phyloP scores from a whole-genome alignment of 2,888 invertebrate genomes.

The Seladonia tumulorum region DNA sequence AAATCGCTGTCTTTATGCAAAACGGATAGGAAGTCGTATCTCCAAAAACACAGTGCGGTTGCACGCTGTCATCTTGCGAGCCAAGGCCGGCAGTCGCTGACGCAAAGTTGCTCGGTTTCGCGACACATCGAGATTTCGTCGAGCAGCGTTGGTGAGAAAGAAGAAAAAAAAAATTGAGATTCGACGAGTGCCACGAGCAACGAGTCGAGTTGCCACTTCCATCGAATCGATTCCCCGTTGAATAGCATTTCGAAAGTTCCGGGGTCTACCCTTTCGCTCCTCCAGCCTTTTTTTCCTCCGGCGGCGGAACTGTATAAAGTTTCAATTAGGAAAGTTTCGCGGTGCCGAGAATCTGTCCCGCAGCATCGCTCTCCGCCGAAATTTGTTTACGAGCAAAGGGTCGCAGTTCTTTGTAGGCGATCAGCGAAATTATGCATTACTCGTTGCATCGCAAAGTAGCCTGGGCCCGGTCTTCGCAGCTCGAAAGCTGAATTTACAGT shows the following conservation, averaged over 20 bases:
- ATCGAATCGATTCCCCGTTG: conserved; percentile 1
- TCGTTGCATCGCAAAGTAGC: conserved; percentile 60
- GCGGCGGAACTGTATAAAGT: conserved; percentile 17
- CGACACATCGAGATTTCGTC: neutral
- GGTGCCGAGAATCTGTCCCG: conserved; percentile 45
- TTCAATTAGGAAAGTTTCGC: conserved; percentile 52
- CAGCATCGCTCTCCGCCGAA: conserved; percentile 15
- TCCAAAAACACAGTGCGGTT: too few species aligned
- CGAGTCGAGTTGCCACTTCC: neutral
- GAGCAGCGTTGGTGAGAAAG: conserved; percentile 10
- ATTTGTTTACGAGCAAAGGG: conserved; percentile 50
- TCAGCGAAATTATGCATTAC: conserved; percentile 56
- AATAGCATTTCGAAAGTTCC: conserved; percentile 15
- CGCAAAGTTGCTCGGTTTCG: neutral
- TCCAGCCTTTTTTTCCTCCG: neutral
- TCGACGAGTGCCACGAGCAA: neutral
- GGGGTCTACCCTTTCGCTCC: neutral
- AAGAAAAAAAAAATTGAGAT: conserved; percentile 26
- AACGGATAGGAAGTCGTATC: too few species aligned
- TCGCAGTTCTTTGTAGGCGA: conserved; percentile 49
- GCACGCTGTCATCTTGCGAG: too few species aligned
- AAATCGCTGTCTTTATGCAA: too few species aligned
- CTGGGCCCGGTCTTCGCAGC: conserved; percentile 30
- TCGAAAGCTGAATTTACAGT: conserved; percentile 52
- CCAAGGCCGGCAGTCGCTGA: neutral